Base-by-base conservation (phyloP, 2,888 invertebrate species). In the Amblyjoppa fuscipennis region DNA sequence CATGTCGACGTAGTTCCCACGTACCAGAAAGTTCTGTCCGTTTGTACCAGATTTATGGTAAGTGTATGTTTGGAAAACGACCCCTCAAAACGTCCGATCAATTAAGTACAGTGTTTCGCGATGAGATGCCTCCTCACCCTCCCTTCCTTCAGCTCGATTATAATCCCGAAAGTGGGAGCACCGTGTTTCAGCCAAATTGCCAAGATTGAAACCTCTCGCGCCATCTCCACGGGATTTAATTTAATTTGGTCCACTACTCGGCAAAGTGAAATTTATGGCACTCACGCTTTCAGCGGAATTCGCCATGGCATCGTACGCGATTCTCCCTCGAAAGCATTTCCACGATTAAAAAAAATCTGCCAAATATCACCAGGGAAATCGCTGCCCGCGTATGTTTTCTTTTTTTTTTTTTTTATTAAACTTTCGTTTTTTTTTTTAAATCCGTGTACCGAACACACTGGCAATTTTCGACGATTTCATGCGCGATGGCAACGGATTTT, bases 151-250 rank as follows among this genome's bases (percentile, higher is more conserved):
- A 45, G 61, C 28, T 51, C 20, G 11, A 38, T 3, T 41, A 3
- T 28, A 61, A 45, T 45, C n/a, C 25, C 11, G 7, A 28, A 56
- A 71, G 45, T 66, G 20, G 20, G 28, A 41, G 74, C 69, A 45
- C 31, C 25, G 45, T 61, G 49, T 49, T 70, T 45, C 20, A n/a
- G 45, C 68, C 38, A 69, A 83, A 83, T 75, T 74, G 59, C 69
- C 61, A 75, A 79, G 79, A 79, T 83, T 75, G 79, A 83, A 83
- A 79, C 68, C 80, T n/a, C 41, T 71, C 56, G 68, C 64, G 56
- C 45, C 49, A 71, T 66, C 31, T 45, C 45, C 41, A 61, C 59
- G 41, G 51, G 28, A 80, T 84, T 70, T 75, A 84, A 84, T 84
- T 41, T 64, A 80, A 84, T 76, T 80, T 56, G 20, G 56, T 70